Base-by-base conservation (phyloP, 1,140 invertebrate genomes). In the Ditylenchus dipsaci region DNA sequence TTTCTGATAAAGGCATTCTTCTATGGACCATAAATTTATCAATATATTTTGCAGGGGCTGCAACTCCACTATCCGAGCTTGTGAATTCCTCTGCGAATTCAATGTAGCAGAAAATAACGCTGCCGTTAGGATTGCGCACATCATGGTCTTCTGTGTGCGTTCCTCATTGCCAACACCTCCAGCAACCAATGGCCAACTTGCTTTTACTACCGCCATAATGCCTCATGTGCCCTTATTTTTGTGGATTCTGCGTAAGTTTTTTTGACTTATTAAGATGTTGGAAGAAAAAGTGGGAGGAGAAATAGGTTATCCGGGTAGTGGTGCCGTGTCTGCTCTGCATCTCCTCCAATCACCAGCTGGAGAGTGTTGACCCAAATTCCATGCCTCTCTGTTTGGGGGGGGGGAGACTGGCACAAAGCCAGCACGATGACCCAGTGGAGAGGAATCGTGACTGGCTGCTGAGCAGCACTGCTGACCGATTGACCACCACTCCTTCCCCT, bases 161-260 rank as follows among this genome's bases (percentile, higher is more conserved):
- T 72, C 19, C 30, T 29, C 69, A 7, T 15, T 29, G 21, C 33
- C 65, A 11, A 27, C 23, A 27, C 71, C 29, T 29, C 59, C 73
- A 68, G 27, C 19, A 23, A 26, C 29, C 53, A 43, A 33, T 21
- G 23, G 15, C 11, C 71, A 23, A 49, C 27, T 42, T 47, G 63
- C 60, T n/a, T 77, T 77, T 47, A 80, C 69, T n/a, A 77, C 76
- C 58, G 76, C 29, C 76, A 81, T 49, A 77, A 77, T 64, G 66
- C 73, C 58, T 67, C 53, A 30, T 75, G 76, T 49, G 70, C 63
- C 17, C 29, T 77, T 26, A 80, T 77, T 56, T 77, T 74, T 60
- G 60, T 77, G n/a, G 76, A 77, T 61, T 59, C 77, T 11, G 76
- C 70, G 76, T 77, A 58, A 68, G 78, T 81, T 69, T 73, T 53